Base-by-base conservation (phyloP, 2,888 invertebrate genomes). In the Tanytarsus gracilentus region DNA sequence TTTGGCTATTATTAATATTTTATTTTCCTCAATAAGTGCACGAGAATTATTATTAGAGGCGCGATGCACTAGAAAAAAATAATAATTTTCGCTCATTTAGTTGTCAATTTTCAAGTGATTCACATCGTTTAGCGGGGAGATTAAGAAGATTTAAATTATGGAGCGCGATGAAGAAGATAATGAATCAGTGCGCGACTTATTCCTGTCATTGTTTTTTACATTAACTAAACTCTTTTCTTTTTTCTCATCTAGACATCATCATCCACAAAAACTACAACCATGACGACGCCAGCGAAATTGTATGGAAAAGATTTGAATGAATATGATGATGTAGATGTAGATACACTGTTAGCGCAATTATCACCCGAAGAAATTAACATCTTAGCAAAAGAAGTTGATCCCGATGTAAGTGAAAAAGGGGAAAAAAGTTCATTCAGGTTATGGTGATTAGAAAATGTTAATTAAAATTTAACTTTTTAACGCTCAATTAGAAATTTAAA, bases 321-420 rank as follows among this genome's bases (percentile, higher is more conserved):
- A 68, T 93, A 92, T 72, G 95, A 95, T 73, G 92, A 96, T 74
- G 85, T 95, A 70, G 96, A 98, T 74, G 90, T 99, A 66, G 98
- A 99, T 72, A 92, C 93, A 68, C 79, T 99, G 63, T 78, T 99
- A 68, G 81, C 90, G 61, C 94, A 97, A 73, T 81, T 99, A 65
- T 88, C 94, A 62, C 85, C 90, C 55, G 97, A 96, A 72, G 98
- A 99, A 79, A 86, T 99, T 66, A 94, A 92, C 70, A 90, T 97
- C 75, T 80, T 99, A 69, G 95, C 97, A 69, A 94, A 94, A 78
- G 97, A 99, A 81, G 96, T 97, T 67, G 99, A 99, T 79, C 99
- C 99, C 65, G 99, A 99, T 80, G 97, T 97, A 78, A 90, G 91
- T 85, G 69, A 23, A 56, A 55, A 7, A 23, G 16, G 9, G 29